Evolutionary conservation across 2,888 invertebrate genomes (phyloP), one percentile per base, ranked within the genome.

Genomic region (Camponotus fellah): DNA sequence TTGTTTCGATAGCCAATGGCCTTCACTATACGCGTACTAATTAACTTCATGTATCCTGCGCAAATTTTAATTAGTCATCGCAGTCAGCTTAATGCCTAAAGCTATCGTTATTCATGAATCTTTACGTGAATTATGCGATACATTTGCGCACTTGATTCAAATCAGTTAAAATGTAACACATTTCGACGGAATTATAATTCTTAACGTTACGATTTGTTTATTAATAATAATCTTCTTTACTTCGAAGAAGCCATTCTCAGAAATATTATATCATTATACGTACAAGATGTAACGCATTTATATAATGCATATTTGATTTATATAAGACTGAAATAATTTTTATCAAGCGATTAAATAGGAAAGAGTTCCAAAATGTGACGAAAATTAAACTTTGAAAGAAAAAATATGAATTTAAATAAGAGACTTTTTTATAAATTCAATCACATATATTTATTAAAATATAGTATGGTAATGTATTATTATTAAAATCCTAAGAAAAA

Each of bases 51-150:
- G 75, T 66, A 32, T 84, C 69, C 80, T 21, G 77, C 64, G 62
- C 66, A 89, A 84, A 84, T 76, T 89, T 84, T 86, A 89, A 89
- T 86, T 88, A 85, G 85, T 84, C 66, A 79, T 53, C 34, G 58
- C 60, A 56, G 21, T 49, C 66, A 71, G 62, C 60, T 71, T 26
- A 53, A 83, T 60, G 34, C 71, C 66, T 68, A 34, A 74, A 85
- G 80, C 84, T 74, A 88, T 80, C 56, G 71, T 85, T 87, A 68
- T 74, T 83, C 79, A 49, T 82, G 66, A 53, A 84, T 68, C 37
- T 89, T 72, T 46, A 60, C 40, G 56, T 49, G 49, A 82, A 83
- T 87, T 89, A 82, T 65, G 37, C 34, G 64, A 71, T 58, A 66
- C n/a, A 71, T 83, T 72, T 60, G 10, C 26, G 10, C 32, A 60